Evolutionary conservation across 2,113 vertebrate genomes (phyloP).

Genomic region (Girardinichthys multiradiatus): DNA sequence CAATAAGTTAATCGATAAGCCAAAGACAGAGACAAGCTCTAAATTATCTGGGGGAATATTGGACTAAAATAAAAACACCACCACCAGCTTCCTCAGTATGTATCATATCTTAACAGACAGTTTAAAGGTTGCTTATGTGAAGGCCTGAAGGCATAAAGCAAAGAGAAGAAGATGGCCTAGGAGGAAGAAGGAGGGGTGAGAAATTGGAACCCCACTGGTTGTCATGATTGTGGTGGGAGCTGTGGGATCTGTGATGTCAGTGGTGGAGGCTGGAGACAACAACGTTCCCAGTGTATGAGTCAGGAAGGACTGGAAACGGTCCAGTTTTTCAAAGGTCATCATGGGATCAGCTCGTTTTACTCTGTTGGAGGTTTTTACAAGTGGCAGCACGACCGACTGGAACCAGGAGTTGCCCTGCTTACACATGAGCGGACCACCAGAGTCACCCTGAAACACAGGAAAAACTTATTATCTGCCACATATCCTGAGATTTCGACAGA

Average conservation of each 20-base stretch:
- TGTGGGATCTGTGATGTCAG: neutral
- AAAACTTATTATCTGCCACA: neutral
- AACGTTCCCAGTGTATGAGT: neutral
- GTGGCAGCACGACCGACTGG: slow-evolving; percentile 48
- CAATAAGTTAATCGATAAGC: neutral
- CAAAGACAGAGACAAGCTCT: neutral
- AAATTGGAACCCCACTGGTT: neutral
- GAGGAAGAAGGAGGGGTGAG: neutral
- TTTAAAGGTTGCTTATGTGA: neutral
- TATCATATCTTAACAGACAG: neutral
- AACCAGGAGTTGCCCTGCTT: slow-evolving; percentile 41
- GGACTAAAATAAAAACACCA: neutral
- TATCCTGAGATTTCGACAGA: neutral
- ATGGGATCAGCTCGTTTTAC: fast-evolving
- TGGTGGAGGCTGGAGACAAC: slow-evolving; percentile 26
- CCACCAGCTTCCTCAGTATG: neutral
- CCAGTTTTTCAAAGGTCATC: slow-evolving; percentile 12
- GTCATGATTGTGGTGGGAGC: neutral
- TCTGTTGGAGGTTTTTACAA: neutral
- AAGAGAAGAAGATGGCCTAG: slow-evolving; percentile 6
- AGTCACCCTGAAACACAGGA: slow-evolving; percentile 38
- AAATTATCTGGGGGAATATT: neutral
- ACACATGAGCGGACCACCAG: slow-evolving; percentile 66
- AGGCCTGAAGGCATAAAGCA: neutral
- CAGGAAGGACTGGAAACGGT: neutral